Evolutionary conservation across 2,113 vertebrate genomes (phyloP), one percentile per base, ranked within the genome.

Genomic region (Pachycephala philippinensis): DNA sequence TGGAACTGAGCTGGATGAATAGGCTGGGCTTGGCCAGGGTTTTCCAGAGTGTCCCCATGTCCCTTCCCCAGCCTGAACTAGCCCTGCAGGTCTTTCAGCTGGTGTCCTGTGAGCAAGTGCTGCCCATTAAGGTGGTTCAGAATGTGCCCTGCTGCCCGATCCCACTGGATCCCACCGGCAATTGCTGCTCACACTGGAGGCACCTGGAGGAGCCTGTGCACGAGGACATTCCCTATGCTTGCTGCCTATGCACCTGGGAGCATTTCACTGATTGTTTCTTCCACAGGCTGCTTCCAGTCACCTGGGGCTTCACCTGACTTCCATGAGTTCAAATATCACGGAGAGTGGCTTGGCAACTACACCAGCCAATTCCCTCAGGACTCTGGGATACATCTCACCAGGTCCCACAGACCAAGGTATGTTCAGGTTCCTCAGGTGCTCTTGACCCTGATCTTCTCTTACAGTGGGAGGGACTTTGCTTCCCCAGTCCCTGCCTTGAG

Each of bases 161-260:
- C 8, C 54, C 40, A 15, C 39, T 0, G 0, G 12, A 63, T 65
- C 74, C 64, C 30, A 45, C 18, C 0, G 1, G 54, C 49, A 75
- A 26, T 21, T 52, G 50, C 74, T 85, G 42, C 68, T 75, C n/a
- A 22, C n/a, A 6, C 50, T 33, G 23, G 37, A 65, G 61, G 23
- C 50, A 76, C 31, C 19, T 14, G 22, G 44, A 70, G 39, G 10
- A 44, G 39, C 39, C 65, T 13, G 31, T 49, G 42, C 60, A 57
- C 0, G 0, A 68, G 47, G 35, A 40, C n/a, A 42, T 30, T 33
- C 9, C 16, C 27, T 40, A n/a, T 68, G 23, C 30, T 61, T 72
- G 35, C 50, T 77, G 52, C 63, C 72, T 60, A 13, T 54, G n/a
- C 49, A 54, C n/a, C 28, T 40, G 33, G 26, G 13, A 68, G 16